These are phyloP conservation scores for Danio choprae DNA, from an alignment of 2,797 vertebrate genomes.

Conservation along the genomic window DNA sequence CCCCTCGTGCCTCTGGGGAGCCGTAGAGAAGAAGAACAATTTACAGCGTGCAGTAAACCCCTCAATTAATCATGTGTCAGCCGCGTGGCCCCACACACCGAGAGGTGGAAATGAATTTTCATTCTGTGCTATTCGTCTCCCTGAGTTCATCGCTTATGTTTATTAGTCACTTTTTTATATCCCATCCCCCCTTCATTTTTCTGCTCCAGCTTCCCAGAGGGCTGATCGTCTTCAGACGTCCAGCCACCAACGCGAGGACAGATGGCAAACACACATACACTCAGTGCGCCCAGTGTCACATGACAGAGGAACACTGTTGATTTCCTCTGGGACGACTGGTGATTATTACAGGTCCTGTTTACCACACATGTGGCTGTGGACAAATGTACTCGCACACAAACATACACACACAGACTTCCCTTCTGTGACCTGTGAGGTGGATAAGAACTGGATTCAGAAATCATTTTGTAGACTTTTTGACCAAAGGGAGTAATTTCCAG, in stretches of 20 bases:
- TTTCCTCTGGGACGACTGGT: conserved; percentile 92
- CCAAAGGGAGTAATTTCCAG: background rate
- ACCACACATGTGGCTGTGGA: conserved; percentile 10
- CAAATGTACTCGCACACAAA: conserved; percentile 24
- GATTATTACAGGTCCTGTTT: conserved; percentile 78
- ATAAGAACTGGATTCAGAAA: background rate
- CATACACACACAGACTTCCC: conserved; percentile 51
- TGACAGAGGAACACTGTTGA: conserved; percentile 84
- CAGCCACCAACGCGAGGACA: conserved; percentile 73
- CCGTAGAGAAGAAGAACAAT: conserved; percentile 84
- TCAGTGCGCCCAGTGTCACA: conserved; percentile 72
- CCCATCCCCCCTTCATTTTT: conserved; percentile 70
- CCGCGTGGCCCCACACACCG: conserved; percentile 85
- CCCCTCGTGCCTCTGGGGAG: conserved; percentile 75
- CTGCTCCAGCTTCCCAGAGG: conserved; percentile 58
- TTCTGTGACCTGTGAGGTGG: conserved; percentile 41
- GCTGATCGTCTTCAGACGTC: conserved; percentile 72
- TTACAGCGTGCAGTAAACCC: conserved; percentile 89
- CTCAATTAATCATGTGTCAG: conserved; percentile 91
- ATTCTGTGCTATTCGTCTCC: conserved; percentile 88
- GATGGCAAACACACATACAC: conserved; percentile 71
- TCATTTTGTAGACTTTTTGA: background rate
- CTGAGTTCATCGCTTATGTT: conserved; percentile 95
- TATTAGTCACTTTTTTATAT: conserved; percentile 88
- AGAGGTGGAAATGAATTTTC: conserved; percentile 94